Base-by-base conservation (phyloP, 1,140 invertebrate species). In the Anagrus nilaparvatae region DNA sequence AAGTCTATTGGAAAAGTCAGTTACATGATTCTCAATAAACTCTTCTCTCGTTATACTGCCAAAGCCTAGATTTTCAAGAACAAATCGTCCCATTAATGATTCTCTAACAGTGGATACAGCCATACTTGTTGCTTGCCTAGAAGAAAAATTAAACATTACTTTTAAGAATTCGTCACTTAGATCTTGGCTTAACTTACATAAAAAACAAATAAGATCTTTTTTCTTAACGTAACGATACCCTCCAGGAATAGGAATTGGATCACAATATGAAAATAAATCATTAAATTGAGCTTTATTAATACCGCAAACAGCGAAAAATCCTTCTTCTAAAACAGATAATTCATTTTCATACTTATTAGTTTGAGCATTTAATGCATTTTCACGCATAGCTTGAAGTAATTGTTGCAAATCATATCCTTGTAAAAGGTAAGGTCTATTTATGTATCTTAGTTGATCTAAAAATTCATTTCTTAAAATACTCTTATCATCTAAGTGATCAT, bases 51-150 rank as follows among this genome's bases (percentile, higher is more conserved):
- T 40, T 9, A 31, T 40, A 6, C 27, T 28, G 18, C 18, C 10
- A n/a, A 40, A 31, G 3, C 20, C 39, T 14, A 40, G 31, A 18
- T 40, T 32, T 24, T 24, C 19, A 12, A 20, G 20, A 2, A 40
- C 38, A 16, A 40, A 33, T n/a, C 20, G 19, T 5, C 10, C 3
- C 29, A 32, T 32, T 18, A 40, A 14, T 24, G 30, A 40, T 31
- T 40, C 5, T 10, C 39, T 16, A 3, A 40, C 39, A 9, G 29
- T 24, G n/a, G 29, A 18, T 4, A 40, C 16, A 14, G 39, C 19
- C 0, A 40, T 14, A 14, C 39, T 40, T 31, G 18, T 13, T 12
- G 14, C 8, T 21, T 20, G 27, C 20, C 37, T 39, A 12, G 4
- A 19, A 19, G 8, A 12, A 14, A 32, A 40, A 3, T 32, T 4